These are phyloP conservation scores for Phoxinus dragarum DNA, from an alignment of 2,797 vertebrate genomes.

Conservation along the genomic window DNA sequence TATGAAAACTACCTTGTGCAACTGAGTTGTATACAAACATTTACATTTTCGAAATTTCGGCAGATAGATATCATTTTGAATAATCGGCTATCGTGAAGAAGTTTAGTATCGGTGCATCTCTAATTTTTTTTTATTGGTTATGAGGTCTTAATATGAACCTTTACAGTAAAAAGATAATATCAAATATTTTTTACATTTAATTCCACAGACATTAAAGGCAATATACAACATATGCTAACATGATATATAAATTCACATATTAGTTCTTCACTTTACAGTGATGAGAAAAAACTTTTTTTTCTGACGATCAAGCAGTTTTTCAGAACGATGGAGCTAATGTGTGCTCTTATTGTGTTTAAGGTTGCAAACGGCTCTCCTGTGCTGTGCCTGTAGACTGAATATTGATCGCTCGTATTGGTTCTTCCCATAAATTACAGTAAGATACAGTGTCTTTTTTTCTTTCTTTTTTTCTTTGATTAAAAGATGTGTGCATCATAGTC, in stretches of 20 bases:
- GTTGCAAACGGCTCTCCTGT: constrained; percentile 12
- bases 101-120: background rate
- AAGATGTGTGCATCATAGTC: constrained; percentile 35
- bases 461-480: constrained; percentile 17
- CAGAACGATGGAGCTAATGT: constrained; percentile 9
- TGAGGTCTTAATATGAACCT: background rate
- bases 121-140: background rate
- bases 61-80: background rate
- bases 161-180: background rate
- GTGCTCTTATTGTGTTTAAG: constrained; percentile 12
- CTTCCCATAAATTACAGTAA: constrained; percentile 20
- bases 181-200: background rate
- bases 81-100: background rate
- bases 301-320: background rate
- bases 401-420: constrained; percentile 5
- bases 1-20: too few species aligned
- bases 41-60: too few species aligned
- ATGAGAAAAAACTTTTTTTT: background rate
- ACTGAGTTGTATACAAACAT: too few species aligned
- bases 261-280: too few species aligned
- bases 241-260: background rate
- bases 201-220: background rate
- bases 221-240: background rate
- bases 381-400: background rate
- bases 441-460: background rate